Evolutionary conservation across 2,888 invertebrate genomes (phyloP).

Genomic region (Anoncus sp.): DNA sequence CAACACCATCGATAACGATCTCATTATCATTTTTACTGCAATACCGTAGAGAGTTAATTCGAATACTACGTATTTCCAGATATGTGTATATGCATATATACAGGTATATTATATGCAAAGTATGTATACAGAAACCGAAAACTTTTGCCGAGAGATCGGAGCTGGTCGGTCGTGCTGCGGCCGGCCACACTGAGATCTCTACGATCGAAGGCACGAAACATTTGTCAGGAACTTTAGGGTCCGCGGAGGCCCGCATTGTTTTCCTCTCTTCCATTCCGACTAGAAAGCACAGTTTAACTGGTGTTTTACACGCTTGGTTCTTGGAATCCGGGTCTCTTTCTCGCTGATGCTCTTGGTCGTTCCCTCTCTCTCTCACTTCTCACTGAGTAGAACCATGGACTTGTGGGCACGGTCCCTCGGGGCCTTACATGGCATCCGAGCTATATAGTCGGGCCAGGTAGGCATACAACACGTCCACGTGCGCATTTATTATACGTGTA

Average conservation of each 20-base stretch:
- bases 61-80: not conserved
- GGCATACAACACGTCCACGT: conserved; percentile 64
- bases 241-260: conserved; percentile 77
- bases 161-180: conserved; percentile 25
- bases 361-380: conserved; percentile 12
- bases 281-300: conserved; percentile 80
- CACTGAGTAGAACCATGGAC: not conserved
- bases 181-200: conserved; percentile 50
- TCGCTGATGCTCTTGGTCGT: conserved; percentile 62
- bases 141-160: conserved; percentile 20
- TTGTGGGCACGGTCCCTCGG: conserved; percentile 37
- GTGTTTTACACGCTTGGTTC: conserved; percentile 81
- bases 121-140: conserved; percentile 18
- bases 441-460: conserved; percentile 61
- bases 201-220: conserved; percentile 75
- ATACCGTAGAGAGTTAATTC: conserved; percentile 33
- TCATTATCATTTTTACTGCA: conserved; percentile 50
- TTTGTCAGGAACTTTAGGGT: conserved; percentile 80
- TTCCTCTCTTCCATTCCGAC: conserved; percentile 76
- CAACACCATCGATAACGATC: conserved; percentile 48
- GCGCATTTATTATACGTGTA: conserved; percentile 52
- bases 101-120: not conserved
- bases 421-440: conserved; percentile 56
- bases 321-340: conserved; percentile 76
- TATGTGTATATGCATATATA: not conserved